Percentiles rank a stretch among this genome's conserved stretches.
Conservation (phyloP, 2,113 vertebrate genomes). For the Siniperca chuatsi region DNA sequence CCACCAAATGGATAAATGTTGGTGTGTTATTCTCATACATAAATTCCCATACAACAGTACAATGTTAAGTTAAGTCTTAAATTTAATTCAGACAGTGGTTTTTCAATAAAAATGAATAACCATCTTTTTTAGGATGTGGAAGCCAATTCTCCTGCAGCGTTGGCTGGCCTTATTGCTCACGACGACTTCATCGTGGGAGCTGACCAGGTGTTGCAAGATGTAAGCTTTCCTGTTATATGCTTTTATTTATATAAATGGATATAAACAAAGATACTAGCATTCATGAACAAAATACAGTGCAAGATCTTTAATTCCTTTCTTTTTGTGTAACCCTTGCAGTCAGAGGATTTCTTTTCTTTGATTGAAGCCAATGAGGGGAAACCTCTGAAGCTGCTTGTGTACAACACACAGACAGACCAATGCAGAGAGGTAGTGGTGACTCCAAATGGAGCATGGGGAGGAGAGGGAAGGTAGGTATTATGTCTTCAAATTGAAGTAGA, state of each 20-base stretch:
- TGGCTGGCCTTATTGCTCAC: slow-evolving; percentile 89
- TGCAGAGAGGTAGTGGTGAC: slow-evolving; percentile 95
- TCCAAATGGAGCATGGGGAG: slow-evolving; percentile 96
- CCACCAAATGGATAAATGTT: background rate
- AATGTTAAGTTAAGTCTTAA: background rate
- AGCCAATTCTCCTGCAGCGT: slow-evolving; percentile 89
- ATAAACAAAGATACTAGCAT: background rate
- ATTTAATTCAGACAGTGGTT: background rate
- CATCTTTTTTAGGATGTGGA: slow-evolving; percentile 87
- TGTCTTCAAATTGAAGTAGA: background rate
- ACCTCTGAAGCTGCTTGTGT: slow-evolving; percentile 94
- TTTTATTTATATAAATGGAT: background rate
- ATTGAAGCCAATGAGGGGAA: slow-evolving; percentile 94
- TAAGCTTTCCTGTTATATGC: slow-evolving; percentile 62
- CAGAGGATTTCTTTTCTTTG: slow-evolving; percentile 95
- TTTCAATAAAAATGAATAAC: background rate
- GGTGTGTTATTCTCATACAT: background rate
- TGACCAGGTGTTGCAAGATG: slow-evolving; percentile 96
- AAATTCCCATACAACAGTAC: background rate
- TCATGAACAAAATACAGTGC: background rate
- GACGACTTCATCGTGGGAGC: slow-evolving; percentile 93
- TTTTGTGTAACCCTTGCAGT: slow-evolving; percentile 78
- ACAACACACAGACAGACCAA: slow-evolving; percentile 88
- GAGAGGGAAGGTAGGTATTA: slow-evolving; percentile 91
- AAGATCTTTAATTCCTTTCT: background rate